Evolutionary conservation across 2,797 vertebrate genomes (phyloP).

Genomic region (Enteromius unitaeniatus): DNA sequence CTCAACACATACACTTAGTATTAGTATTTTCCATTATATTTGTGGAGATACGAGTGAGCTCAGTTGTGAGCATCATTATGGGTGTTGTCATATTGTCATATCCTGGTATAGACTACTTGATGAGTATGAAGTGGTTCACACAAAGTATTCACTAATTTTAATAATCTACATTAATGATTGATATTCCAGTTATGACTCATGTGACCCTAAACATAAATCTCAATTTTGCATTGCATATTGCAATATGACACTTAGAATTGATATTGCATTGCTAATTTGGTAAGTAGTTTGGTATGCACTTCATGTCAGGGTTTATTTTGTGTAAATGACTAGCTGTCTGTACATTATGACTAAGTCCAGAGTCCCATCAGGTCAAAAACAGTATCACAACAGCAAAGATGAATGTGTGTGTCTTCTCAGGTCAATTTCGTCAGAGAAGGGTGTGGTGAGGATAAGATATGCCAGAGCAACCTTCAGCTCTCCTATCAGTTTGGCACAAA

Average conservation of each 20-base stretch:
- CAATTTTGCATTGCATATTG: background rate
- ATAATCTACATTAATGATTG: background rate
- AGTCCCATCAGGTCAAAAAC: no score
- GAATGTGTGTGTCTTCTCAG: conserved; percentile 67
- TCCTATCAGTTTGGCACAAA: conserved; percentile 83
- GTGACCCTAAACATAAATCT: background rate
- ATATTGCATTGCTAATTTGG: background rate
- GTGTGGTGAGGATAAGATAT: conserved; percentile 91
- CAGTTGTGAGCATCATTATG: background rate
- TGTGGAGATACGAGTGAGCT: background rate
- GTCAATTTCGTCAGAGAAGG: conserved; percentile 93
- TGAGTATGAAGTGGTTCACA: background rate
- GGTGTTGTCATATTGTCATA: background rate
- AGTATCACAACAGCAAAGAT: no score
- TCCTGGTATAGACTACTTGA: background rate
- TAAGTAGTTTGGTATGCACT: background rate
- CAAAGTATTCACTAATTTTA: background rate
- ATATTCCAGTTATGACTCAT: background rate
- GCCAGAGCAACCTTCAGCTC: conserved; percentile 92
- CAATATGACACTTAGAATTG: background rate
- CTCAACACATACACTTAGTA: background rate
- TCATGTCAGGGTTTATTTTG: background rate
- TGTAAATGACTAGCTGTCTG: background rate
- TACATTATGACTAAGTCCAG: background rate
- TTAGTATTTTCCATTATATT: background rate